Evolutionary conservation across 2,888 invertebrate species (phyloP), one percentile per base, ranked within the genome.

Genomic region (Nomada ruficornis): DNA sequence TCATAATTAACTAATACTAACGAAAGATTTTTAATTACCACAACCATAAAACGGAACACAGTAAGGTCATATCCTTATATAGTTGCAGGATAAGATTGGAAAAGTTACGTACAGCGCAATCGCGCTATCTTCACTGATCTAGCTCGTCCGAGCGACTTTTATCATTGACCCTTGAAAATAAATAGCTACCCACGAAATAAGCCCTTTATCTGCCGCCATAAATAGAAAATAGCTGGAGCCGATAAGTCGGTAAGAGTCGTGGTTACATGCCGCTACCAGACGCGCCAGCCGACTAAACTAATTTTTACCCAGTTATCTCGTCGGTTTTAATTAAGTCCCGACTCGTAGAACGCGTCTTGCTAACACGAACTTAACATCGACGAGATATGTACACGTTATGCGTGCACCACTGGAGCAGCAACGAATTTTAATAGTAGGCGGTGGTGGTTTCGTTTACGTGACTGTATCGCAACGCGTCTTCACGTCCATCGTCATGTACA

Each of bases 91-190:
- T 71, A 72, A 72, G 29, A 20, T 60, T 50, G 55, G 36, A 62
- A 62, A 29, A 15, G 47, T 60, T 20, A 57, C 57, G 57, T 59
- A 50, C 20, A 4, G 23, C 36, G 62, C 13, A 4, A 60, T 52
- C 55, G 42, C 57, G 50, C 5, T n/a, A 57, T 65, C 65, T 63
- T 60, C 63, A 42, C 59, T 67, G 26, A 77, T 76, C 72, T 74
- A 71, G 76, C 78, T 65, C 52, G 71, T 59, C 62, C 59, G 11
- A 73, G 42, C 67, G 42, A 20, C 69, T 68, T 79, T 88, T 89
- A 89, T 90, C 90, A 85, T 80, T 83, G 87, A 83, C 84, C 75
- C 84, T 86, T 78, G 82, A 87, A 87, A 91, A 87, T 90, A 89
- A 88, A 89, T 88, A 87, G 84, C 85, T 71, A 67, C 77, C 80